phyloP scores from a whole-genome alignment of 2,797 vertebrate genomes.

The Eleutherodactylus coqui region DNA sequence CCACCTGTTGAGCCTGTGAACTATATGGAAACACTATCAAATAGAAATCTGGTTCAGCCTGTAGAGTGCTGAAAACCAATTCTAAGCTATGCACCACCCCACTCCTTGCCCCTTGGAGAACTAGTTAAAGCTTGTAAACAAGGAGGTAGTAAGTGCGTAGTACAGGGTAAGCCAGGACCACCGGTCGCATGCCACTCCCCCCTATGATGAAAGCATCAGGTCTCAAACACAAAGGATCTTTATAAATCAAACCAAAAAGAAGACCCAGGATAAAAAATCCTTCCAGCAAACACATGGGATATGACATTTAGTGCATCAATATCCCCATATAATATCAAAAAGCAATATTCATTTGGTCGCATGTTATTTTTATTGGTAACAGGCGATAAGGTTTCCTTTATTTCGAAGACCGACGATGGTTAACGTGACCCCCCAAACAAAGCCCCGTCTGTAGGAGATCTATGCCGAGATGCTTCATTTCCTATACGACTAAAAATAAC shows the following conservation, averaged over 20 bases:
- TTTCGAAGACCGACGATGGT: not conserved
- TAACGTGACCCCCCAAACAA: conserved; percentile 39
- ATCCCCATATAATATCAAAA: not conserved
- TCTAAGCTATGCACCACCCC: not conserved
- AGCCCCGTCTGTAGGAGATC: conserved; percentile 45
- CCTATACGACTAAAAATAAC: conserved; percentile 57
- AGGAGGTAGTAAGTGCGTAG: conserved; percentile 28
- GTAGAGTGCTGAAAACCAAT: not conserved
- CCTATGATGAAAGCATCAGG: conserved; percentile 54
- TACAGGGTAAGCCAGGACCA: conserved; percentile 51
- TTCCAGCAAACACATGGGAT: not conserved
- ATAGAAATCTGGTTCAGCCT: not conserved
- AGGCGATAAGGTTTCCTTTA: not conserved
- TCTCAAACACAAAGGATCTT: conserved; percentile 55
- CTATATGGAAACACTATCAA: not conserved
- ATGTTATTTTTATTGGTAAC: not conserved
- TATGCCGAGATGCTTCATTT: conserved; percentile 36
- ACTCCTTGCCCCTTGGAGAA: not conserved
- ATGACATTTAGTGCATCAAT: not conserved
- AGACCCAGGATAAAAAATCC: not conserved
- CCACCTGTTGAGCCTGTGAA: conserved; percentile 12
- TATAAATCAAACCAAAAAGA: conserved; percentile 51
- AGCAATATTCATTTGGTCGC: not conserved
- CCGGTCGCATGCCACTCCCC: conserved; percentile 53
- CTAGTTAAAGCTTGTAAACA: conserved; percentile 55